Evolutionary conservation across 35 echinoderm and acorn worm species (phyloP), one percentile per base, ranked within the genome.

Genomic region (Acanthaster planci): DNA sequence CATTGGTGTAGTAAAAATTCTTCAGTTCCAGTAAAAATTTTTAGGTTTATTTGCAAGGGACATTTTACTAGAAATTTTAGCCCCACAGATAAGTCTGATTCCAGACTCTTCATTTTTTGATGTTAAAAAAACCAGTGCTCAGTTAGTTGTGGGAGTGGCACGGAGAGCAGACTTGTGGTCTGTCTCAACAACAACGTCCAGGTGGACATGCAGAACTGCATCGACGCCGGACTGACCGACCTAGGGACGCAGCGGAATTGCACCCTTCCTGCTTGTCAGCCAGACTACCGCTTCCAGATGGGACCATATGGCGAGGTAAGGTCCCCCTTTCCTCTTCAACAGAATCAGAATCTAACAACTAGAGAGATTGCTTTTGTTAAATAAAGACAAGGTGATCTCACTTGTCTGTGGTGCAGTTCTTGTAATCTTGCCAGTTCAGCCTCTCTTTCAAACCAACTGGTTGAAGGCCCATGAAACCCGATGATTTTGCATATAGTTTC

Each of bases 131-230:
- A 53, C 6, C 77, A 91, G 80, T 95, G 93, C 40, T 95, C 93
- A 2, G 93, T 95, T 3, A 95, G 85, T 18, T 95, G 93, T 60
- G 93, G 89, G 1, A 84, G 40, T 37, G 93, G 93, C 12, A 40
- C 35, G 7, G 60, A 84, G 40, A 81, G 81, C 7, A 81, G 93
- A 16, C 40, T 18, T 14, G 82, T 95, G 10, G 60, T 52, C 18
- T 95, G 93, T 40, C 55, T 86, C 6, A 57, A 89, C 5, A 23
- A 38, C 8, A 83, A 84, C 15, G 38, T 17, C 16, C 23, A 31
- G 8, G 81, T 91, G 1, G 40, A 77, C 22, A 50, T 81, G 23
- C 12, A 34, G 0, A 26, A 52, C 30, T 91, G 89, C 72, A 40
- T 78, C n/a, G 57, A 50, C 27, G 38, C 21, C 4, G 76, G 77